A percentile compares a stretch with the other conserved stretches of the same genome.
phyloP scores from a whole-genome alignment of 2,888 invertebrate species.

The Diachrysia chrysitis region DNA sequence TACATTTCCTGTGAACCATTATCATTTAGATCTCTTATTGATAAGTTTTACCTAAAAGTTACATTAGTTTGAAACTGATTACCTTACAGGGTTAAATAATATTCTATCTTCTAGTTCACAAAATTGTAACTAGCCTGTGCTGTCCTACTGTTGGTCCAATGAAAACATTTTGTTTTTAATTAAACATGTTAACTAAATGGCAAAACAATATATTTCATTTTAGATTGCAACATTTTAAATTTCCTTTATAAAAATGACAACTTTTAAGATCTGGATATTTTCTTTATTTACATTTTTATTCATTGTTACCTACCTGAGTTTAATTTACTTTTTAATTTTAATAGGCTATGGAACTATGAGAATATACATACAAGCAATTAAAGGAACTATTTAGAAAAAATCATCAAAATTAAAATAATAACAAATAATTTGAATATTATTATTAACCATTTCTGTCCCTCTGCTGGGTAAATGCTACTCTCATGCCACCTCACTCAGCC shows the following conservation, averaged over 20 bases:
- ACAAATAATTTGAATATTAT: no score
- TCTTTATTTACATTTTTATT: background rate
- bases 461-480: no score
- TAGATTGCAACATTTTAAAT: background rate
- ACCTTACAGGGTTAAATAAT: background rate
- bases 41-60: background rate
- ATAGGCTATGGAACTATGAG: background rate
- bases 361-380: background rate
- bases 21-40: slow-evolving; percentile 2
- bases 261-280: no score
- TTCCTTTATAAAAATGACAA: no score
- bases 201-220: background rate
- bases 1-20: background rate
- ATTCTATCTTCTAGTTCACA: background rate
- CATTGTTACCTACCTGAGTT: background rate
- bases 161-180: background rate
- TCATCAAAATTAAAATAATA: no score
- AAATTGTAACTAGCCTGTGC: background rate
- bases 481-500: no score
- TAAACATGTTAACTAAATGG: no score
- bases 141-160: background rate
- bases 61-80: background rate
- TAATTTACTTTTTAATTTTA: background rate
- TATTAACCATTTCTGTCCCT: no score
- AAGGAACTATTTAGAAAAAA: no score